Percentiles rank a stretch among this genome's conserved stretches.
phyloP scores from a whole-genome alignment of 2,113 vertebrate species.

The Scalopus aquaticus region DNA sequence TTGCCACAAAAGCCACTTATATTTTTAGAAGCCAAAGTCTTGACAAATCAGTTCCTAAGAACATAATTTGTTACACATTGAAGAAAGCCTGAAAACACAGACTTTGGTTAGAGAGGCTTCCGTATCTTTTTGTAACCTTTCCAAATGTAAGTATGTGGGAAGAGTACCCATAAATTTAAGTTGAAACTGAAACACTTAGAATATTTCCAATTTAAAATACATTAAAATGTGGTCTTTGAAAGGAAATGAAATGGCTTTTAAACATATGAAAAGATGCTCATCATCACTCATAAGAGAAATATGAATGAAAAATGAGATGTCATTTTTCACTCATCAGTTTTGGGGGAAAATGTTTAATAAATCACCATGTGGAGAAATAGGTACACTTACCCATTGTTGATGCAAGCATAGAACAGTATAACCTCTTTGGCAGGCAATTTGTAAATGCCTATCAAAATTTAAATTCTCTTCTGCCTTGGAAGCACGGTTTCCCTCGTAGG shows the following conservation, averaged over 20 bases:
- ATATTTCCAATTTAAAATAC: slow-evolving; percentile 62
- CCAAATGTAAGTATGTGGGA: slow-evolving; percentile 73
- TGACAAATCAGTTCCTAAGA: slow-evolving; percentile 60
- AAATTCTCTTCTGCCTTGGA: slow-evolving; percentile 48
- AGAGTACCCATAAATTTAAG: slow-evolving; percentile 74
- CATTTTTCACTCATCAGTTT: slow-evolving; percentile 35
- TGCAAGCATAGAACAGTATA: neutral
- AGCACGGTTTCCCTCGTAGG: neutral
- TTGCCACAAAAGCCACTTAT: slow-evolving; percentile 60
- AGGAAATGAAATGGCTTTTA: slow-evolving; percentile 73
- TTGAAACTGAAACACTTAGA: slow-evolving; percentile 59
- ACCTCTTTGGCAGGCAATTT: slow-evolving; percentile 24
- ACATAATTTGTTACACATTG: slow-evolving; percentile 52
- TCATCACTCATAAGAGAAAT: slow-evolving; percentile 51
- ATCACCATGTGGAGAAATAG: neutral
- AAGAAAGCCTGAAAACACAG: slow-evolving; percentile 59
- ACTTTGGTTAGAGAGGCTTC: slow-evolving; percentile 73
- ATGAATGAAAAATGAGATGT: slow-evolving; percentile 64
- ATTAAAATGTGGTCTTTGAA: slow-evolving; percentile 58
- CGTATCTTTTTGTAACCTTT: slow-evolving; percentile 72
- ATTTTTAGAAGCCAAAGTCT: slow-evolving; percentile 68
- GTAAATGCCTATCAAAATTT: slow-evolving; percentile 60
- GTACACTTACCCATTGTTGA: neutral
- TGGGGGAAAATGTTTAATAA: neutral
- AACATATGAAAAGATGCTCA: slow-evolving; percentile 67